Evolutionary conservation across 2,113 vertebrate genomes (phyloP).

Genomic region (Leptobrachium leishanense): DNA sequence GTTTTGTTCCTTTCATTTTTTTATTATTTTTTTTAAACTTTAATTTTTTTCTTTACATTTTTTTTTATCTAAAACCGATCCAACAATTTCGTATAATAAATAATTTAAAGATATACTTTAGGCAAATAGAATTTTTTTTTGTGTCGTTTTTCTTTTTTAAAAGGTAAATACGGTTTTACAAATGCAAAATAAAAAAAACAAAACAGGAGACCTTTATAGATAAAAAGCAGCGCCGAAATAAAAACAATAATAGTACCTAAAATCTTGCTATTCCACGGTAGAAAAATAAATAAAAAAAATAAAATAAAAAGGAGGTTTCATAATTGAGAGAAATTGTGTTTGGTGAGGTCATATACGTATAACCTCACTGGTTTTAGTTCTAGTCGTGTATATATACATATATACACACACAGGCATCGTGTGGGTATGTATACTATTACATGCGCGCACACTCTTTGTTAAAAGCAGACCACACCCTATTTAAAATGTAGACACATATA

Average conservation of each 20-base stretch:
- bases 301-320: conserved; percentile 6
- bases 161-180: conserved; percentile 44
- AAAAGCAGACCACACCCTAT: conserved; percentile 29
- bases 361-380: too few relatives aligned
- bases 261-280: conserved; percentile 33
- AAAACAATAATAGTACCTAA: conserved; percentile 27
- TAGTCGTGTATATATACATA: too few relatives aligned
- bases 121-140: conserved; percentile 24
- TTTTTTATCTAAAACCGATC: conserved; percentile 46
- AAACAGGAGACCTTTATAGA: conserved; percentile 38
- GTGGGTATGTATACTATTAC: background rate
- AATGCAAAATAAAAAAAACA: conserved; percentile 40
- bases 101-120: conserved; percentile 49
- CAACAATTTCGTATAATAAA: conserved; percentile 45
- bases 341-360: too few relatives aligned
- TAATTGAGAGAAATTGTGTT: conserved; percentile 11
- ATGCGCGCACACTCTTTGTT: background rate
- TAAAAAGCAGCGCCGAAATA: conserved; percentile 25
- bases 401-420: conserved; percentile 6
- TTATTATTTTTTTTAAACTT: background rate
- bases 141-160: conserved; percentile 4
- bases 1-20: background rate
- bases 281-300: conserved; percentile 45
- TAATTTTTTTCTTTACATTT: conserved; percentile 36
- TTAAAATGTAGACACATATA: background rate